Evolutionary conservation across 2,113 vertebrate genomes (phyloP).

Genomic region (Pelecanus crispus): DNA sequence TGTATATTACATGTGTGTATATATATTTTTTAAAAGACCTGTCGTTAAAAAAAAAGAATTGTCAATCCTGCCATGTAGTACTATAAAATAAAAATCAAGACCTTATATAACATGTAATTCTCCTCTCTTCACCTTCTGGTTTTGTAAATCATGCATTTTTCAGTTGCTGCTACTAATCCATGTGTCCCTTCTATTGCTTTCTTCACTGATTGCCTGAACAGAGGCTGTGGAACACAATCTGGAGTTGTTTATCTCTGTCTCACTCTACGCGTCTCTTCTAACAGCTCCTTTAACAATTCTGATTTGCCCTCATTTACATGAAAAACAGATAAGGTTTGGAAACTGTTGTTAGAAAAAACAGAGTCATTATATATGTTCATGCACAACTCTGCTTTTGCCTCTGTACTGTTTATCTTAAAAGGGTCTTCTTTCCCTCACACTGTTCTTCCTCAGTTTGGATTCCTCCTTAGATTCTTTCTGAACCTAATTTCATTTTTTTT

Average conservation of each 20-base stretch:
- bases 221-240: background rate
- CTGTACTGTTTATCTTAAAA: background rate
- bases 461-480: background rate
- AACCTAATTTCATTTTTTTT: background rate
- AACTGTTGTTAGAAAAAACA: background rate
- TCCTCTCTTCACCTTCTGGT: background rate
- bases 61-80: background rate
- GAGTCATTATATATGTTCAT: background rate
- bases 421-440: background rate
- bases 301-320: background rate
- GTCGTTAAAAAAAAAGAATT: background rate
- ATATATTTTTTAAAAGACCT: background rate
- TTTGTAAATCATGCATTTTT: background rate
- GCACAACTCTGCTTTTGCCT: background rate
- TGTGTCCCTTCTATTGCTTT: background rate
- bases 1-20: background rate
- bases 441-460: background rate
- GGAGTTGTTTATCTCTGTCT: background rate
- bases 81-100: background rate
- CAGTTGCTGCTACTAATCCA: background rate
- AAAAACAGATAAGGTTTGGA: background rate
- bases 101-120: background rate
- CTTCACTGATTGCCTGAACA: background rate
- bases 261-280: background rate
- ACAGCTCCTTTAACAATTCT: background rate